These are phyloP conservation scores for Synaphobranchus kaupii DNA, from an alignment of 2,797 vertebrate species.

Conservation along the genomic window DNA sequence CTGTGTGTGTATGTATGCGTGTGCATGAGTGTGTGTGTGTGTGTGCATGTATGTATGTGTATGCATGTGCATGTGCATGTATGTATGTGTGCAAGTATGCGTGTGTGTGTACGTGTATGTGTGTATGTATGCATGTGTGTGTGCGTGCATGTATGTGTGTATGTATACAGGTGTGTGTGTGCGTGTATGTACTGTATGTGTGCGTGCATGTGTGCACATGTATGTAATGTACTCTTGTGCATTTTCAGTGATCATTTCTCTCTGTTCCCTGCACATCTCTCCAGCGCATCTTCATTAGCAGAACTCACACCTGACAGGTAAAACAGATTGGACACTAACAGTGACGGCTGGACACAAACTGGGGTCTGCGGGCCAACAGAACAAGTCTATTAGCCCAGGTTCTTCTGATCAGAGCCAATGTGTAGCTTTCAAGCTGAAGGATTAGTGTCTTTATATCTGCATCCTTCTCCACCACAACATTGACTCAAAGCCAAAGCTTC, in stretches of 20 bases:
- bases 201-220: neutral
- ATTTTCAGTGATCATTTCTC: conserved; percentile 25
- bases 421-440: neutral
- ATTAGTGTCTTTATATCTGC: neutral
- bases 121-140: neutral
- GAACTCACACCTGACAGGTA: conserved; percentile 50
- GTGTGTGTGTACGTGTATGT: too few species aligned
- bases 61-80: too few species aligned
- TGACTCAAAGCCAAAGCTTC: neutral
- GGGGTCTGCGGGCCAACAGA: conserved; percentile 44
- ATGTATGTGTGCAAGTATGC: too few species aligned
- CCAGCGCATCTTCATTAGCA: conserved; percentile 48
- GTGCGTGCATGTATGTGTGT: neutral
- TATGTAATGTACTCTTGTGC: neutral
- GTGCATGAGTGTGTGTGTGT: too few species aligned
- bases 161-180: neutral
- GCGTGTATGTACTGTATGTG: neutral
- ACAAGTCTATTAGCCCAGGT: conserved; percentile 31
- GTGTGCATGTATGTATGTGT: too few species aligned
- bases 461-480: neutral
- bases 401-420: neutral
- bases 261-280: conserved; percentile 16
- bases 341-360: conserved; percentile 52
- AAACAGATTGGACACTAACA: conserved; percentile 53
- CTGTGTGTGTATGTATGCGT: too few species aligned